Evolutionary conservation across 2,113 vertebrate species (phyloP), one percentile per base, ranked within the genome.

Genomic region (Rhegmatorhina hoffmannsi): DNA sequence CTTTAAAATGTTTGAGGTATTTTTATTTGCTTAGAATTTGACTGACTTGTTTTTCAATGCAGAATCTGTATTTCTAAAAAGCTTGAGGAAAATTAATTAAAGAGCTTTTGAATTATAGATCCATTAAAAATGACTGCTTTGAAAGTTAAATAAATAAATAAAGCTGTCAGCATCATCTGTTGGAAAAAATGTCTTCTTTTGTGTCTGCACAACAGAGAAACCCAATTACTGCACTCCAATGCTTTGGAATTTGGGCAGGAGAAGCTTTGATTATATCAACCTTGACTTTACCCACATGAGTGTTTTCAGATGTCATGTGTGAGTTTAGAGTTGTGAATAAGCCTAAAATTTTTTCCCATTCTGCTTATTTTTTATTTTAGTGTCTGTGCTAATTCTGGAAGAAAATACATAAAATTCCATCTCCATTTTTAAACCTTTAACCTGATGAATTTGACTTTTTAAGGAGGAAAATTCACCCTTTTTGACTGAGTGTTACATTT

Each of bases 91-190:
- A 92, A 92, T 90, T 95, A 91, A 95, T 97, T 91, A 70, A 94
- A 90, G 73, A 75, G 64, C 44, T 64, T 94, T 93, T 96, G 73
- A 92, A 86, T 95, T 95, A 91, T 34, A 87, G 73, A 78, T 77
- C 49, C 90, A 92, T 94, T 95, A 95, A 93, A 95, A 94, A 86
- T 88, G 18, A 82, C n/a, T 82, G 40, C 90, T 94, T 95, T 92
- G 93, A 81, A 95, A 93, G 56, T 26, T 87, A 89, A 87, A 72
- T 84, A 95, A 92, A 94, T 93, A 82, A 93, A 92, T 70, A 86
- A 94, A 74, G 29, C 68, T 87, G 91, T 29, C 56, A 20, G 72
- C 58, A 24, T 96, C 87, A 93, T 70, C 86, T 74, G 1, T n/a
- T 89, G 53, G 33, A 36, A 87, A 91, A 93, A 83, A 49, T 11